phyloP scores from a whole-genome alignment of 64 coral and sea anemone genomes.

The Pocillopora verrucosa region DNA sequence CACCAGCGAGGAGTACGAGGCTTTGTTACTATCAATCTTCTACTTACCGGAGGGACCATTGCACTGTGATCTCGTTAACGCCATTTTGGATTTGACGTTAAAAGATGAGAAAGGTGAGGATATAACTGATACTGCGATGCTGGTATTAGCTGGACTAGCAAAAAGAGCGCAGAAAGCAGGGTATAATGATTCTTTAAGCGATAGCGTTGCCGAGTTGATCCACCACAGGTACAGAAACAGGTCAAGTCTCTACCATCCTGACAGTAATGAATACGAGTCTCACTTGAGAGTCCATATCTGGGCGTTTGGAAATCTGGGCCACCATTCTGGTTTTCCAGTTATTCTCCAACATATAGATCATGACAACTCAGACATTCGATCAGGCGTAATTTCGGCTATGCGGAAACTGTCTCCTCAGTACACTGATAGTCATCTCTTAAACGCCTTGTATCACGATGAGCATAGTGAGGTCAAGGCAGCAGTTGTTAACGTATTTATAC shows the following conservation, averaged over 20 bases:
- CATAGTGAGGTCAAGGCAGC: constrained; percentile 85
- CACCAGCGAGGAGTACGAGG: constrained; percentile 71
- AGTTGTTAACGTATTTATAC: constrained; percentile 84
- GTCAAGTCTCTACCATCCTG: constrained; percentile 74
- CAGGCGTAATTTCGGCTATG: constrained; percentile 77
- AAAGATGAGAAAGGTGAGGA: constrained; percentile 56
- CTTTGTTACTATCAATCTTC: constrained; percentile 72
- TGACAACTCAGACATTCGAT: constrained; percentile 87
- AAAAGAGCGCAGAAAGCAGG: constrained; percentile 71
- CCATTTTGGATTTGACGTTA: constrained; percentile 52
- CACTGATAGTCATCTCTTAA: constrained; percentile 66
- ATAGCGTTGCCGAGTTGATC: constrained; percentile 68
- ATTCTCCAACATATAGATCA: constrained; percentile 79
- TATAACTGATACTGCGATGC: constrained; percentile 73
- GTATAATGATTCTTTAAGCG: constrained; percentile 79
- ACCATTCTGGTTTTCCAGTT: constrained; percentile 70
- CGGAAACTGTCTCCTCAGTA: constrained; percentile 75
- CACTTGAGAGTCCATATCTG: constrained; percentile 88
- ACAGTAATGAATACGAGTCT: constrained; percentile 69
- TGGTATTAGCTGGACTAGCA: constrained; percentile 77
- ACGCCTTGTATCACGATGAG: constrained; percentile 67
- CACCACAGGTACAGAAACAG: constrained; percentile 81
- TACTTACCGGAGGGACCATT: constrained; percentile 86
- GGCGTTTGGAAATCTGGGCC: constrained; percentile 96
- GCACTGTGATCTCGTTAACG: constrained; percentile 64